Evolutionary conservation across 1,140 invertebrate genomes (phyloP).

Genomic region (Drosophila yakuba): DNA sequence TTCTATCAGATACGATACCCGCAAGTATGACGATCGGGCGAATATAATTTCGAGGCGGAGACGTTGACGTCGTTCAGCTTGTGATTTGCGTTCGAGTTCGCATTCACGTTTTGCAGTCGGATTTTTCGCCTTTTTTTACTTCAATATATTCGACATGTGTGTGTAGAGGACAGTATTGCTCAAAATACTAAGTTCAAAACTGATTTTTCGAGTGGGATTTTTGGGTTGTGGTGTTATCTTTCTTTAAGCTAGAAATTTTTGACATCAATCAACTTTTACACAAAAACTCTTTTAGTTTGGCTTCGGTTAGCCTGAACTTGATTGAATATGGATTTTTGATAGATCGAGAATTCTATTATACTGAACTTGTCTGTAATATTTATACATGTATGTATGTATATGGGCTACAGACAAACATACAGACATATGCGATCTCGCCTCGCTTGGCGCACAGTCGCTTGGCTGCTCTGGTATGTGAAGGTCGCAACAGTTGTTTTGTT

Average conservation of each 20-base stretch:
- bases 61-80: slow-evolving; percentile 65
- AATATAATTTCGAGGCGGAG: slow-evolving; percentile 48
- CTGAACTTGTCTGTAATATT: slow-evolving; percentile 4
- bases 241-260: too few relatives aligned
- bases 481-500: slow-evolving; percentile 85
- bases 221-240: too few relatives aligned
- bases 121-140: slow-evolving; percentile 77
- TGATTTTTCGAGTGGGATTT: too few relatives aligned
- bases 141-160: slow-evolving; percentile 64
- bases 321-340: too few relatives aligned
- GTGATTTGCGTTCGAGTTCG: slow-evolving; percentile 60
- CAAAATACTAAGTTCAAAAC: not conserved
- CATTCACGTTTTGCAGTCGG: slow-evolving; percentile 76
- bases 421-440: slow-evolving; percentile 27
- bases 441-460: slow-evolving; percentile 70
- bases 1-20: slow-evolving; percentile 66
- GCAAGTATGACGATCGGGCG: slow-evolving; percentile 33
- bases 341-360: not conserved
- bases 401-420: not conserved
- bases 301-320: too few relatives aligned
- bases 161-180: slow-evolving; percentile 4
- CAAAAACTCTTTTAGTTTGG: not conserved
- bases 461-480: slow-evolving; percentile 84
- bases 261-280: too few relatives aligned
- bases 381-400: not conserved